Base-by-base conservation (phyloP, 2,888 invertebrate genomes). In the Lymantria monacha region DNA sequence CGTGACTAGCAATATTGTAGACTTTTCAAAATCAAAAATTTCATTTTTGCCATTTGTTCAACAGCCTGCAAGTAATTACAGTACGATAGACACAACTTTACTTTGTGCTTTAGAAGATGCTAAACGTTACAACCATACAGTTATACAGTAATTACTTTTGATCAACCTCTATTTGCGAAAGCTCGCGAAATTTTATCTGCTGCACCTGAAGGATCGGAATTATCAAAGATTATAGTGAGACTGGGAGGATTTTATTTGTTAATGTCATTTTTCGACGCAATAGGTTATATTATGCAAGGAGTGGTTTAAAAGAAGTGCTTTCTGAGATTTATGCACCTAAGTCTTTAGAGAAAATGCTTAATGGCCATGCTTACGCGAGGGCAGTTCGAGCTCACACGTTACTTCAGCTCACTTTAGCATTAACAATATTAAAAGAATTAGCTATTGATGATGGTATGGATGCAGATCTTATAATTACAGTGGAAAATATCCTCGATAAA, bases 131-230 rank as follows among this genome's bases (percentile, higher is more conserved):
- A 50, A 50, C 45, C 61, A 62, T 43, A 58, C 55, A 75, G 22
- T 76, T 55, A n/a, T 67, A 67, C 49, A 55, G n/a, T 75, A 9
- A 57, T 74, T 9, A 76, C 74, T 44, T 76, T 74, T 49, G 74
- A 74, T 43, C 78, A 76, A 38, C 78, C 75, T 3, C 55, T 77
- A 12, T 76, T 65, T 51, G 46, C 56, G 7, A 75, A 77, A 66
- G 72, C 73, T 44, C 43, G 74, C 40, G 74, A 76, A 55, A 72
- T 76, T 11, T 54, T 79, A 65, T 60, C 70, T 9, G 55, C 57
- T 9, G 52, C 59, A 49, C 42, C 61, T 50, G 57, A 61, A 14
- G 41, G 45, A 11, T 57, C 57, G 11, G 60, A 60, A 38, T 30
- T 55, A 41, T 53, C 49, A 7, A 57, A 56, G 11, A 54, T 53